Base-by-base conservation (phyloP, 2,888 invertebrate genomes). In the Meiosimyza decipiens region DNA sequence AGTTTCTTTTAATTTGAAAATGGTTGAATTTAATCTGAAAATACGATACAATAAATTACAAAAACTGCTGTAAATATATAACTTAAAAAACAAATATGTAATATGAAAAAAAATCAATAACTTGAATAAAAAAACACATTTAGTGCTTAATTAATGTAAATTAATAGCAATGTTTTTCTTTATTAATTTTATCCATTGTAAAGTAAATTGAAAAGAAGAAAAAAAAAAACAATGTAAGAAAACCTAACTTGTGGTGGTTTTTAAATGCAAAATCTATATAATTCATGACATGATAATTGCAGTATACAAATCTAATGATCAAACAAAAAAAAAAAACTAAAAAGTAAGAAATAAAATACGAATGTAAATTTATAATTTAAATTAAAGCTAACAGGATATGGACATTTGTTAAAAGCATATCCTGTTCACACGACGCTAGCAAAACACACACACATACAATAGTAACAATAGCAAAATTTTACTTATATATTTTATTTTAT, bases 371-470 rank as follows among this genome's bases (percentile, higher is more conserved):
- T 40, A 40, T 40, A 40, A 40, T 40, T 40, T 40, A 47, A 47
- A 54, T 52, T 51, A 28, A 15, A n/a, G 12, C 65, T 9, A 40
- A 33, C 52, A 75, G 80, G 80, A 80, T 80, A 80, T 80, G 79
- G 78, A 77, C 77, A 81, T 81, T 81, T 81, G 80, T 81, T 81
- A 76, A 78, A 80, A 80, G 78, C 79, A 81, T 81, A 79, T 81
- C 78, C 80, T 80, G 75, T 78, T 72, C 73, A 64, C 54, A 51
- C 16, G 11, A 66, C 60, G 59, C 66, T 52, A 62, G 16, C 11
- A 60, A 64, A 55, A 12, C 33, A 67, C 51, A 59, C 18, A 51
- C n/a, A 62, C 16, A 51, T 57, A 60, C 54, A 54, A 67, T 18
- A 59, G 52, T 40, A 40, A 40, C 40, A 40, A 40, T 40, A 40